Evolutionary conservation across 2,797 vertebrate species (phyloP).

Genomic region (Selene dorsalis): DNA sequence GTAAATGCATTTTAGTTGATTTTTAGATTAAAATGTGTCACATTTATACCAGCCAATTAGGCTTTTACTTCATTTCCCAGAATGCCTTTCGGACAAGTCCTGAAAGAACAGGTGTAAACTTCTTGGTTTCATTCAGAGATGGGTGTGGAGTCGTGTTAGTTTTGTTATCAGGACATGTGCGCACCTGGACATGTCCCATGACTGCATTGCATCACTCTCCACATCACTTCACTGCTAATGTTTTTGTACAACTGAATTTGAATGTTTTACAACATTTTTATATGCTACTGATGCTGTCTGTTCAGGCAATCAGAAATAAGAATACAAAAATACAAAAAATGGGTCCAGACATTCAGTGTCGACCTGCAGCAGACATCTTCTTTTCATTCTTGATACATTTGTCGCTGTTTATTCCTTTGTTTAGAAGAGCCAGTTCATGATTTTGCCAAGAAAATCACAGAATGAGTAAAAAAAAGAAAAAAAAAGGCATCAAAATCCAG

Average conservation of each 20-base stretch:
- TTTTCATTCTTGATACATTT: neutral
- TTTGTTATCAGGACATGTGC: slow-evolving; percentile 2
- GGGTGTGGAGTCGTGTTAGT: neutral
- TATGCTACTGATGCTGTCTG: neutral
- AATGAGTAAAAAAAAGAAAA: neutral
- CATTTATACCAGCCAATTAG: neutral
- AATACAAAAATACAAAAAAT: neutral
- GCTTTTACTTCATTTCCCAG: slow-evolving; percentile 34
- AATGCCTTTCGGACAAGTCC: slow-evolving; percentile 6
- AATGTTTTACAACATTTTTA: too few species aligned
- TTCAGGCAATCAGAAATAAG: neutral
- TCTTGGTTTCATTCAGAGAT: slow-evolving; percentile 8
- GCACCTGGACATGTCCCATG: neutral
- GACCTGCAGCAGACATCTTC: neutral
- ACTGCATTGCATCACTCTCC: neutral
- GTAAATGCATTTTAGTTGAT: neutral
- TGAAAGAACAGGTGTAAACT: slow-evolving; percentile 18
- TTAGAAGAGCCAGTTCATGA: too few species aligned
- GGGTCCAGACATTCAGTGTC: neutral
- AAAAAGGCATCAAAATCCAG: neutral
- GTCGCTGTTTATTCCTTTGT: neutral
- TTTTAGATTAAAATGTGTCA: neutral
- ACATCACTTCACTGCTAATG: neutral
- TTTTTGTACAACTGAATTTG: neutral
- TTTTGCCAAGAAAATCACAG: too few species aligned